Evolutionary conservation across 23 tunicate species (phyloP).

Genomic region (Halocynthia aurantium): DNA sequence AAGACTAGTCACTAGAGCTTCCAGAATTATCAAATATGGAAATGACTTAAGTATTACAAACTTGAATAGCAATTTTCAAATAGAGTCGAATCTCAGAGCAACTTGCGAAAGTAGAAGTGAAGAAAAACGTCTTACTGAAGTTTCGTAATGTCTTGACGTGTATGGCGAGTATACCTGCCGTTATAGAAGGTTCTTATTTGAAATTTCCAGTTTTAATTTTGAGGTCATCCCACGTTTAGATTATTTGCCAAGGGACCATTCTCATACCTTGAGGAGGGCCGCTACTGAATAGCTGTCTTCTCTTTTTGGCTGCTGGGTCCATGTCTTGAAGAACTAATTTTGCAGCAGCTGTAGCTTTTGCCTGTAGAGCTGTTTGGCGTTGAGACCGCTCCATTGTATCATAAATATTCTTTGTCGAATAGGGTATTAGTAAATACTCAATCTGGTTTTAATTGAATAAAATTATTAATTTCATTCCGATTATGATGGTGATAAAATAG

Average conservation of each 20-base stretch:
- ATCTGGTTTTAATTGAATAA: no score
- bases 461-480: no score
- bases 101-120: constrained; percentile 52
- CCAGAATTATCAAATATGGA: no score
- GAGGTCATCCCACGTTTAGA: neutral
- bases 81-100: constrained; percentile 37
- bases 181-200: neutral
- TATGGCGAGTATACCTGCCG: constrained; percentile 31
- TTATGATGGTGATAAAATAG: no score
- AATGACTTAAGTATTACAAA: neutral
- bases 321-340: constrained; percentile 81
- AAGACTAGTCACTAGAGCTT: no score
- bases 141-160: constrained; percentile 39
- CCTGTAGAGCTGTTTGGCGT: constrained; percentile 9
- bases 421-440: no score
- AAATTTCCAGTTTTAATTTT: neutral
- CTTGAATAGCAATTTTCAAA: constrained; percentile 35
- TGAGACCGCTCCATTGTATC: neutral
- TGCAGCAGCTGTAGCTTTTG: constrained; percentile 91
- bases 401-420: no score
- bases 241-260: neutral
- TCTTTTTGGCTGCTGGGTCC: constrained; percentile 67
- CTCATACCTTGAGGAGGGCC: constrained; percentile 59
- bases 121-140: constrained; percentile 54
- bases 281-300: constrained; percentile 62